Evolutionary conservation across 2,113 vertebrate genomes (phyloP).

Genomic region (Phoenicopterus ruber): DNA sequence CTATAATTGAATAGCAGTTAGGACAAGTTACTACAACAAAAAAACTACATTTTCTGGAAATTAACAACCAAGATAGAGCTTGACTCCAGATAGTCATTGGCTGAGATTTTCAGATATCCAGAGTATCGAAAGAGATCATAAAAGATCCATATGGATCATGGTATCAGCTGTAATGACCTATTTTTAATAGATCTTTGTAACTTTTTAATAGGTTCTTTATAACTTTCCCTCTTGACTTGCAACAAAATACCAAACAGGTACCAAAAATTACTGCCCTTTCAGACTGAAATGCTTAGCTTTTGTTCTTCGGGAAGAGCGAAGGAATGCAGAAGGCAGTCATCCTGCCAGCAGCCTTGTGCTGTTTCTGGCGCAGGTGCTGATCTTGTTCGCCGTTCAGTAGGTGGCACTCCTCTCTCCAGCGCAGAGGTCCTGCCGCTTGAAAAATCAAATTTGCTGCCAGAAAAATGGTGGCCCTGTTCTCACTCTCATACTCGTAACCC

Average conservation of each 20-base stretch:
- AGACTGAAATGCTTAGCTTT: not conserved
- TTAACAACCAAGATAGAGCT: not conserved
- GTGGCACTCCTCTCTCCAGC: not conserved
- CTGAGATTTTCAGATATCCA: not conserved
- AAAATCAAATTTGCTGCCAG: not conserved
- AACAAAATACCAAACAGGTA: not conserved
- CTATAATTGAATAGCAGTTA: not conserved
- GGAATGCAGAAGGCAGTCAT: not conserved
- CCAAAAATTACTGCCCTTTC: not conserved
- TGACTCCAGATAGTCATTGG: not conserved
- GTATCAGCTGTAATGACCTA: not conserved
- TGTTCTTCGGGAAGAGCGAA: not conserved
- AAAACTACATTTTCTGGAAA: not conserved
- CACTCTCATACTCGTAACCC: too few species aligned
- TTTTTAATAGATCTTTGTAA: not conserved
- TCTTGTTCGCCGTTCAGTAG: not conserved
- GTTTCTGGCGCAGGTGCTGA: not conserved
- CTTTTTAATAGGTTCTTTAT: not conserved
- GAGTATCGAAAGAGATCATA: not conserved
- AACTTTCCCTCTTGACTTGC: not conserved
- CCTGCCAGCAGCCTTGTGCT: not conserved
- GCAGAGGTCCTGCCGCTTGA: fast-evolving
- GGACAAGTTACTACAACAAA: not conserved
- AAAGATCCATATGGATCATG: not conserved
- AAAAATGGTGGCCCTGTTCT: not conserved